A percentile compares a stretch with the other conserved stretches of the same genome.
These are phyloP conservation scores for Gavia stellata DNA, from an alignment of 2,113 vertebrate species.

Conservation along the genomic window DNA sequence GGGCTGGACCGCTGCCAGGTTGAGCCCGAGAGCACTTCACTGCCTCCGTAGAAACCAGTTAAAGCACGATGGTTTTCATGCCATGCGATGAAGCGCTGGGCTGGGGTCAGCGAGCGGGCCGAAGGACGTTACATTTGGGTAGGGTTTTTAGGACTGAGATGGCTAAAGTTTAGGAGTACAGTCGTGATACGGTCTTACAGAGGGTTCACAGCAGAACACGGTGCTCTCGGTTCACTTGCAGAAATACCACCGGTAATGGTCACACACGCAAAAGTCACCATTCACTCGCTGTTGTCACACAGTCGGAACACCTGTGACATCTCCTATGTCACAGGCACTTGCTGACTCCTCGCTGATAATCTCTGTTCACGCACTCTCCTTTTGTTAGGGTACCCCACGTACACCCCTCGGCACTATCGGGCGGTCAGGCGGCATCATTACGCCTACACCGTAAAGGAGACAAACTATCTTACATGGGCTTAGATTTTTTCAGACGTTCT, in stretches of 20 bases:
- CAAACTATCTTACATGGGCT: fast-evolving
- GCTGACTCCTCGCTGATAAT: not conserved
- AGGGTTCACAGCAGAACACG: not conserved
- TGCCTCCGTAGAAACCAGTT: not conserved
- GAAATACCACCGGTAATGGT: fast-evolving
- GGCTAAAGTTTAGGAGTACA: not conserved
- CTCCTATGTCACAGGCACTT: not conserved
- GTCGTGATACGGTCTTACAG: fast-evolving
- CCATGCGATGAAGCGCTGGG: fast-evolving
- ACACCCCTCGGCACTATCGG: fast-evolving
- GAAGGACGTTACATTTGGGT: fast-evolving
- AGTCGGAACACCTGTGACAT: not conserved
- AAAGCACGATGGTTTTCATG: fast-evolving
- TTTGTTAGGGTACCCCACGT: too few relatives aligned
- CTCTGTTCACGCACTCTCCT: not conserved
- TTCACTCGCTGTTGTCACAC: fast-evolving
- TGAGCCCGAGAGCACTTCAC: not conserved
- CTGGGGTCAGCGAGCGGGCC: not conserved
- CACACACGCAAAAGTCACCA: fast-evolving
- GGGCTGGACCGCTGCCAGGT: not conserved
- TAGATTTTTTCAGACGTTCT: fast-evolving
- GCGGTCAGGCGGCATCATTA: fast-evolving
- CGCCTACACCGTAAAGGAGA: fast-evolving
- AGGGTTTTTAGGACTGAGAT: not conserved
- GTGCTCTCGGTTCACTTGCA: fast-evolving